These are phyloP conservation scores for Cyprichromis sp. DNA, from an alignment of 2,113 vertebrate genomes.

Conservation along the genomic window DNA sequence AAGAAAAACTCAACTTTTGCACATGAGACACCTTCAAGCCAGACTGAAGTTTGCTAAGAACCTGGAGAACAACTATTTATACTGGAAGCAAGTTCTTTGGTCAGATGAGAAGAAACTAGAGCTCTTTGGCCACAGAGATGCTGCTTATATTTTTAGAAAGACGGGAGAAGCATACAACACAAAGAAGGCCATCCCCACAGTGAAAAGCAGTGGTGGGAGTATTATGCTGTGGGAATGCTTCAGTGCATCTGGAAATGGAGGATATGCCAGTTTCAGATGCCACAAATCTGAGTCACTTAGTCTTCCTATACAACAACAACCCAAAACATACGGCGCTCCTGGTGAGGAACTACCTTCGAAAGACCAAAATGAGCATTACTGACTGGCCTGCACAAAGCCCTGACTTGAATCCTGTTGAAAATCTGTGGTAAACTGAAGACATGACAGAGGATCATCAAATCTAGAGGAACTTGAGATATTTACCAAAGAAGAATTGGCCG, in stretches of 20 bases:
- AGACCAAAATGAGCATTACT: not conserved
- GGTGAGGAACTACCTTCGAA: not conserved
- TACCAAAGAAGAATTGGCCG: not conserved
- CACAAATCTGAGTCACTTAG: not conserved
- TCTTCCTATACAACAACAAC: not conserved
- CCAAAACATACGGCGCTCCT: not conserved
- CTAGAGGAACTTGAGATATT: not conserved
- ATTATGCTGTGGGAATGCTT: not conserved
- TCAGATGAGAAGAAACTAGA: not conserved
- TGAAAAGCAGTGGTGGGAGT: not conserved
- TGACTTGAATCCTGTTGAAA: not conserved
- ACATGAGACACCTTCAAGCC: not conserved
- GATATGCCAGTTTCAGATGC: not conserved
- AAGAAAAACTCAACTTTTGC: not conserved
- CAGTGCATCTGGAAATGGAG: not conserved
- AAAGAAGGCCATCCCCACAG: not conserved
- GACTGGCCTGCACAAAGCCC: not conserved
- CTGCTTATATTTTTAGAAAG: not conserved
- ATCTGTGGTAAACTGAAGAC: not conserved
- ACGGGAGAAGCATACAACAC: not conserved
- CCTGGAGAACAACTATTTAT: not conserved
- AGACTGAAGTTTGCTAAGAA: not conserved
- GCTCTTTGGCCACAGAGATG: not conserved
- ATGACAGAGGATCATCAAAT: not conserved
- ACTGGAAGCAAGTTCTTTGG: not conserved